Evolutionary conservation across 2,888 invertebrate genomes (phyloP).

Genomic region (Tenthredo distinguenda): DNA sequence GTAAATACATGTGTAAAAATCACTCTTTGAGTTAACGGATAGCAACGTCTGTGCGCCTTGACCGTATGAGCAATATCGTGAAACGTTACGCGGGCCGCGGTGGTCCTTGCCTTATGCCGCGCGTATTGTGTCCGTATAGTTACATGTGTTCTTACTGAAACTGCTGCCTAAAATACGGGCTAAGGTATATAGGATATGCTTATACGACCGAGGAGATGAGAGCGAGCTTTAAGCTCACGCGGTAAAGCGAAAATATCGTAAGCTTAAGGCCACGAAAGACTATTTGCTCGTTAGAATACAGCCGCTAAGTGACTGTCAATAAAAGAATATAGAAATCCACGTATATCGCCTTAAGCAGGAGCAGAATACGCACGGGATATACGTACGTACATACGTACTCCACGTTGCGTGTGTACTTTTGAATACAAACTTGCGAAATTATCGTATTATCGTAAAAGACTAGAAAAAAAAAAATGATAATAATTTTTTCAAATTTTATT

Average conservation of each 20-base stretch:
- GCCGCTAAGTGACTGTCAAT: slow-evolving; percentile 47
- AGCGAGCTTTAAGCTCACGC: neutral
- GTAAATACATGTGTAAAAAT: no score
- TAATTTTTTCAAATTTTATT: no score
- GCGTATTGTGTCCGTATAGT: neutral
- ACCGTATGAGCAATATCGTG: no score
- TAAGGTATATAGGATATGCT: neutral
- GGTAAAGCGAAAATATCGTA: slow-evolving; percentile 35
- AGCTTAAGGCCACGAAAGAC: slow-evolving; percentile 37
- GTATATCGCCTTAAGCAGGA: neutral
- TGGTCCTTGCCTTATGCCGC: neutral
- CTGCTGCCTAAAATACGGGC: neutral
- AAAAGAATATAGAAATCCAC: slow-evolving; percentile 45
- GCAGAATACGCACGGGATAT: neutral
- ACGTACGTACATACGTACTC: neutral
- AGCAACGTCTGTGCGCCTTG: neutral
- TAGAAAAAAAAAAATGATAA: neutral
- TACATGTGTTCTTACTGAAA: neutral
- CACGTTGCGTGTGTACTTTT: neutral
- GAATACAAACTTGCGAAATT: slow-evolving; percentile 1
- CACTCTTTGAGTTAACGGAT: neutral
- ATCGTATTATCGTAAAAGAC: neutral
- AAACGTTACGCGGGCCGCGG: neutral
- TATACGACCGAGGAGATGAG: neutral
- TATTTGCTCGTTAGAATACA: slow-evolving; percentile 47